A percentile compares a stretch with the other conserved stretches of the same genome.
Evolutionary conservation across 2,797 vertebrate genomes (phyloP).

Genomic region (Zonotrichia albicollis): DNA sequence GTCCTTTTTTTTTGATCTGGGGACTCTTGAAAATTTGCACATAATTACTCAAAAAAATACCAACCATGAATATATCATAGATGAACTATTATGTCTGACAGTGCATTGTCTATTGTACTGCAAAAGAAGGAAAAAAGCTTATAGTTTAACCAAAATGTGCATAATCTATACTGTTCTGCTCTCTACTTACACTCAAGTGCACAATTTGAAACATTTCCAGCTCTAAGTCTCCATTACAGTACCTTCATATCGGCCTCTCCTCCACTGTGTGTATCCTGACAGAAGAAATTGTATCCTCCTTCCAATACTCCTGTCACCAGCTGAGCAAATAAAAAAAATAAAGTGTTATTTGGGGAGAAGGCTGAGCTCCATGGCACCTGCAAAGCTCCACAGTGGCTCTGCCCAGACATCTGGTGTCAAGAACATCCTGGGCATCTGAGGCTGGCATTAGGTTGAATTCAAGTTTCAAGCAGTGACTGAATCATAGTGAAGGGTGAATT

Average conservation of each 20-base stretch:
- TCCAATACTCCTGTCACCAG: constrained; percentile 85
- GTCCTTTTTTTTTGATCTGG: neutral
- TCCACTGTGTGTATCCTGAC: constrained; percentile 89
- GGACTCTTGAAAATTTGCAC: neutral
- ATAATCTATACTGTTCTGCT: neutral
- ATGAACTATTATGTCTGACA: neutral
- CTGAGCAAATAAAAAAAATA: constrained; percentile 72
- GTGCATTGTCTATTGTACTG: neutral
- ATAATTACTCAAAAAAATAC: neutral
- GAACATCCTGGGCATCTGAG: neutral
- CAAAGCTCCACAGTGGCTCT: neutral
- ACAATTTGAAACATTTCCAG: neutral
- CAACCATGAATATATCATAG: neutral
- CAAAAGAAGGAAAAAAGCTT: neutral
- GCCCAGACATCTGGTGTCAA: neutral
- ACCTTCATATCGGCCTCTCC: constrained; percentile 91
- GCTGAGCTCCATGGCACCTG: neutral
- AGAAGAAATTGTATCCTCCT: constrained; percentile 91
- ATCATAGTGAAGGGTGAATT: neutral
- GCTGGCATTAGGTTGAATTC: neutral
- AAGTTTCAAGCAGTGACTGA: neutral
- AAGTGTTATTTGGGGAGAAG: neutral
- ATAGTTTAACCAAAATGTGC: neutral
- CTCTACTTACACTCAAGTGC: neutral
- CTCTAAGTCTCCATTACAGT: neutral